Evolutionary conservation across 2,888 invertebrate genomes (phyloP), one percentile per base, ranked within the genome.

Genomic region (Lasioglossum malachurum): DNA sequence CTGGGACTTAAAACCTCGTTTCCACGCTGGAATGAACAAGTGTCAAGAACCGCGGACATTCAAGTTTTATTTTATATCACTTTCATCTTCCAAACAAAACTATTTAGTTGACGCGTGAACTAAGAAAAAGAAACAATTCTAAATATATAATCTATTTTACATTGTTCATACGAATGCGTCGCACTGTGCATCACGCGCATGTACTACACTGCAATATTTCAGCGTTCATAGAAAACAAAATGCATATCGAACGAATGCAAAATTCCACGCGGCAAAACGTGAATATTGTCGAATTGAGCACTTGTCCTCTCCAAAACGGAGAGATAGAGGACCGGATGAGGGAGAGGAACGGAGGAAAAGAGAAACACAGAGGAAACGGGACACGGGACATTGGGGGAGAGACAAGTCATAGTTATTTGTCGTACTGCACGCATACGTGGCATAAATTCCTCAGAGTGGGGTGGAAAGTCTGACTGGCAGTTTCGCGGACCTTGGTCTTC

Each of bases 401-500:
- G 23, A 8, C 2, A 8, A 23, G 23, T 53, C 23, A 53, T 23
- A 53, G 23, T 23, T 53, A 23, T 23, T 53, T 53, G 23, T 53
- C 8, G 23, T 53, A 53, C 8, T 23, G 3, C 53, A 10, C 53
- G 53, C 53, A 53, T 23, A 53, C 23, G 53, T 53, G 23, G 79
- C 84, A 84, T 80, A 85, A 75, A 87, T 86, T 88, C 71, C 73
- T 16, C 80, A 84, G 72, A 64, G 41, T 74, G 31, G 41, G 67
- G 69, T 38, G 53, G 46, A 72, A 76, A 64, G 46, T 64, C 23
- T 79, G 46, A 78, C 78, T 73, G 72, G 75, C 72, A 85, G 81
- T 82, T 83, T 77, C 72, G 60, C 78, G 74, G 77, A 74, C 71
- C 75, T 75, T 38, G 87, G 69, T 85, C 88, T 91, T 78, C 81